These are phyloP conservation scores for Polydrusus pterygomalis DNA, from an alignment of 2,888 invertebrate genomes.

Conservation along the genomic window DNA sequence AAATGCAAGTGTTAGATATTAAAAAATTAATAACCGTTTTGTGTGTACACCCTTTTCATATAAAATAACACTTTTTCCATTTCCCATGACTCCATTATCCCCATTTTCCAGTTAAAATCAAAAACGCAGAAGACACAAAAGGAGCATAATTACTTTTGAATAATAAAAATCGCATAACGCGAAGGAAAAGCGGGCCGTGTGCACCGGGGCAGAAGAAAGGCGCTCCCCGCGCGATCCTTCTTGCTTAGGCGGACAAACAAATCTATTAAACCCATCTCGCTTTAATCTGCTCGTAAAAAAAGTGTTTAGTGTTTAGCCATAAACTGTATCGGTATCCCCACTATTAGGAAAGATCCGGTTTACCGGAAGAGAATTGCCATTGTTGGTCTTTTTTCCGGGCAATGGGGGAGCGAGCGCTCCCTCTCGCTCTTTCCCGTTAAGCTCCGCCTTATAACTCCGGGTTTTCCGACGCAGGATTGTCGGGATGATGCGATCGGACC, in stretches of 20 bases:
- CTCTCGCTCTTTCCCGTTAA: conserved; percentile 43
- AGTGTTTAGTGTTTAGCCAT: conserved; percentile 71
- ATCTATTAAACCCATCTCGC: conserved; percentile 68
- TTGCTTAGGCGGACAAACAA: conserved; percentile 67
- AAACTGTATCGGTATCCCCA: conserved; percentile 71
- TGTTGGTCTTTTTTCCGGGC: conserved; percentile 51
- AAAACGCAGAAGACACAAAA: conserved; percentile 43
- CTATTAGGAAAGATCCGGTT: conserved; percentile 67
- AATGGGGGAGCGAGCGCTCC: conserved; percentile 36
- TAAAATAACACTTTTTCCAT: conserved; percentile 4
- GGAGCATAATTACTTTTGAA: conserved; percentile 58
- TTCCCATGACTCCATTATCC: conserved; percentile 34
- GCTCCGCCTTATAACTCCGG: conserved; percentile 45
- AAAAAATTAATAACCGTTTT: no score
- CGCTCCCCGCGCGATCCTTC: conserved; percentile 59
- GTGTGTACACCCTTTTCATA: not conserved
- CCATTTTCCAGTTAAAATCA: conserved; percentile 28
- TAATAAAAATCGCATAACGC: conserved; percentile 61
- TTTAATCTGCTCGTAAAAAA: conserved; percentile 70
- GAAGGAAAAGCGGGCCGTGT: conserved; percentile 50
- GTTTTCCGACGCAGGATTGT: conserved; percentile 51
- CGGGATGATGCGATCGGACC: conserved; percentile 60
- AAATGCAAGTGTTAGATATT: no score
- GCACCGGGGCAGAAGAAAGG: conserved; percentile 61
- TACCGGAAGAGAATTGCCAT: conserved; percentile 61